Conservation (phyloP, 2,888 invertebrate species). For the Mallateleia sp. region DNA sequence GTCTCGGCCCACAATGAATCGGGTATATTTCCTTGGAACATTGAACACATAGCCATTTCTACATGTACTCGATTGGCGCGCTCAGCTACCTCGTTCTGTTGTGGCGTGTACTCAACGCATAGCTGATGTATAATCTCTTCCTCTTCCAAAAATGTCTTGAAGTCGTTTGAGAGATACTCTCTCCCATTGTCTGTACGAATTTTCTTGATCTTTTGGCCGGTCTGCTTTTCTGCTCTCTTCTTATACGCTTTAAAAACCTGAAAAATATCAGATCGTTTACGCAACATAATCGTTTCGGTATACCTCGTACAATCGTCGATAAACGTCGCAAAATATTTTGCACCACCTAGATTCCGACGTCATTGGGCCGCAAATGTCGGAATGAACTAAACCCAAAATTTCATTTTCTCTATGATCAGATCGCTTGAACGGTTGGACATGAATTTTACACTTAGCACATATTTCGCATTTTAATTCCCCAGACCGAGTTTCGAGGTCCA, state of each 20-base stretch:
- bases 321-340: conserved; percentile 73
- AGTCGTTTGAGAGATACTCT: background rate
- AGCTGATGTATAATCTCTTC: background rate
- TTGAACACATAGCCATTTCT: conserved; percentile 81
- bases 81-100: background rate
- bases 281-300: conserved; percentile 55
- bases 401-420: conserved; percentile 58
- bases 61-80: too few relatives aligned
- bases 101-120: background rate
- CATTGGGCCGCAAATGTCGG: conserved; percentile 80
- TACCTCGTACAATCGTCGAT: conserved; percentile 69
- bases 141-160: background rate
- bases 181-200: background rate
- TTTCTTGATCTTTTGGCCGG: background rate
- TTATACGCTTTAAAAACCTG: conserved; percentile 70
- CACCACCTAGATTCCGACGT: conserved; percentile 67
- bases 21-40: conserved; percentile 76
- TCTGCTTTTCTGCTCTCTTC: background rate
- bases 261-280: conserved; percentile 38
- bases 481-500: conserved; percentile 5
- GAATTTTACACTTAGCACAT: conserved; percentile 29
- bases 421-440: conserved; percentile 54
- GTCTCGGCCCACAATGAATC: conserved; percentile 84
- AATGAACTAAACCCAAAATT: conserved; percentile 72
- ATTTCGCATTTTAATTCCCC: conserved; percentile 52